phyloP scores from a whole-genome alignment of 2,797 vertebrate genomes.

The Periparus ater region DNA sequence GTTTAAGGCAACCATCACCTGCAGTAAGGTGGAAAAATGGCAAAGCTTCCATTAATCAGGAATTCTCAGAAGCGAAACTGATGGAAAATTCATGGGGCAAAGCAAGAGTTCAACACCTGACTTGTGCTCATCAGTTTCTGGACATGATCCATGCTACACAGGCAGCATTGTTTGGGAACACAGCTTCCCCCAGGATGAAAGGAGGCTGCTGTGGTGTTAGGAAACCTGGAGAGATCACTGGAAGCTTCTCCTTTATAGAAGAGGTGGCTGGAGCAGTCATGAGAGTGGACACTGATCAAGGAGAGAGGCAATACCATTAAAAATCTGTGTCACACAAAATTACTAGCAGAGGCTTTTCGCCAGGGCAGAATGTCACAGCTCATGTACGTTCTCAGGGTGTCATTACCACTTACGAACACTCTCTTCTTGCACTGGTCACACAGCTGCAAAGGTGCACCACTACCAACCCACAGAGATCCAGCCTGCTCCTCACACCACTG shows the following conservation, averaged over 20 bases:
- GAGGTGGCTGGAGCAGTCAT: constrained; percentile 3
- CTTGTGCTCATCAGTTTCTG: constrained; percentile 46
- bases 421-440: neutral
- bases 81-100: constrained; percentile 57
- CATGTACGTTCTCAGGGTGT: neutral
- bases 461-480: neutral
- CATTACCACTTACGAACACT: neutral
- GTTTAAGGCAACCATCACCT: constrained; percentile 59
- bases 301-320: neutral
- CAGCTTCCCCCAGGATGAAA: neutral
- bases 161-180: neutral
- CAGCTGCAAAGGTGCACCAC: neutral
- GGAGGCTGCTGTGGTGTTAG: neutral
- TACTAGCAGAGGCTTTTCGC: neutral
- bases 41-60: constrained; percentile 59
- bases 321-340: neutral
- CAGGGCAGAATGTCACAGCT: constrained; percentile 36
- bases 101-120: constrained; percentile 46
- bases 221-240: neutral
- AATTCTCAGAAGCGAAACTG: constrained; percentile 54
- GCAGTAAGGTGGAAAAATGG: neutral
- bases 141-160: neutral
- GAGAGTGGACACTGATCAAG: constrained; percentile 20
- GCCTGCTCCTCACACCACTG: neutral
- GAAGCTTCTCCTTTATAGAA: constrained; percentile 17